Evolutionary conservation across 2,113 vertebrate genomes (phyloP).

Genomic region (Phrynosoma platyrhinos): DNA sequence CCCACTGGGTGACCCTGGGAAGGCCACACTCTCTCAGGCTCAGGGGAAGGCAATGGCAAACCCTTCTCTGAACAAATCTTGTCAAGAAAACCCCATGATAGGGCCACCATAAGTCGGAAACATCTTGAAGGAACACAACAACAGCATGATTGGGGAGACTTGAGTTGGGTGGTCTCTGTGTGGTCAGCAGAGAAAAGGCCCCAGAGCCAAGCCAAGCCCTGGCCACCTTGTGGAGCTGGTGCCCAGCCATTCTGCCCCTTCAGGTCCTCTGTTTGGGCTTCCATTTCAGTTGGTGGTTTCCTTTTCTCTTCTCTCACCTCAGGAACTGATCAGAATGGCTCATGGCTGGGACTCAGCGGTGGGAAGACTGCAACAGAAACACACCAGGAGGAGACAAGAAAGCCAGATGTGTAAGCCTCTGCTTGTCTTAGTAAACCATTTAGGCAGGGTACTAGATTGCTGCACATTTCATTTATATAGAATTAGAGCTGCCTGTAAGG

Average conservation of each 20-base stretch:
- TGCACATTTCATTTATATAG: neutral
- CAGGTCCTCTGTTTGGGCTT: too few relatives aligned
- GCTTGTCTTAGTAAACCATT: neutral
- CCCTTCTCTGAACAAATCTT: too few relatives aligned
- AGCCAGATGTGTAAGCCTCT: neutral
- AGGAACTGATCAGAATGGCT: neutral
- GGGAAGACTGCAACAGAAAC: constrained; percentile 4
- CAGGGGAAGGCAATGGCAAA: too few relatives aligned
- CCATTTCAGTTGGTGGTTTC: neutral
- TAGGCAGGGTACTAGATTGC: neutral
- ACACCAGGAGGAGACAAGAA: neutral
- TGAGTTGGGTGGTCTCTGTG: too few relatives aligned
- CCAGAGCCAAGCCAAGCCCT: neutral
- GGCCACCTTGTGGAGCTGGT: neutral
- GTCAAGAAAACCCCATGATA: too few relatives aligned
- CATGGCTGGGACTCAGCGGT: neutral
- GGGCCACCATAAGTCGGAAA: too few relatives aligned
- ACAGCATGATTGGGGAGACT: too few relatives aligned
- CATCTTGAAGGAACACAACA: too few relatives aligned
- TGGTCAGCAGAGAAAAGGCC: neutral
- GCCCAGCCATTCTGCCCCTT: neutral
- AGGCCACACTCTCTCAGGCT: too few relatives aligned
- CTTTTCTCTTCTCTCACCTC: neutral
- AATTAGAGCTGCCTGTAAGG: neutral
- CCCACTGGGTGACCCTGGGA: too few relatives aligned